Conservation (phyloP, 1,140 invertebrate genomes). For the Papilio polytes region DNA sequence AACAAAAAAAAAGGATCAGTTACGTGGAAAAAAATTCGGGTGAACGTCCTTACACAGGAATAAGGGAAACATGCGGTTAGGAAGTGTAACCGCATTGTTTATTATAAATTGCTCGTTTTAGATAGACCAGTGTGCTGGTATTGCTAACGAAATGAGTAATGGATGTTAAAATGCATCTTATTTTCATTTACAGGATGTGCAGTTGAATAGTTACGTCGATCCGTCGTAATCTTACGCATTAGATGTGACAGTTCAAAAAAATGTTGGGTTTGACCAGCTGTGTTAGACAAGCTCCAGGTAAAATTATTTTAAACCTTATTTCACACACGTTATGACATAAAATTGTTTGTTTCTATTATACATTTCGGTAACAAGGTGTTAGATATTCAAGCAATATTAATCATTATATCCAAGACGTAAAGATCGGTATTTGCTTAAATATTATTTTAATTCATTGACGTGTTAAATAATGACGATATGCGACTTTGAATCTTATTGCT, state of each 20-base stretch:
- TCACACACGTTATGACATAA: not conserved
- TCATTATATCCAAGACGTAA: not conserved
- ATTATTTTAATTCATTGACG: not conserved
- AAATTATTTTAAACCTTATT: slow-evolving; percentile 3
- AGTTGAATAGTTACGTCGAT: slow-evolving; percentile 33
- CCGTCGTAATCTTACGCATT: slow-evolving; percentile 37
- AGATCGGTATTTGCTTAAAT: slow-evolving; percentile 18
- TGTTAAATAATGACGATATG: not conserved
- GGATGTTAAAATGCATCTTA: slow-evolving; percentile 22
- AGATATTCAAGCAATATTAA: not conserved
- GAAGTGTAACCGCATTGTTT: slow-evolving; percentile 33
- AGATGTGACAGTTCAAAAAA: slow-evolving; percentile 33
- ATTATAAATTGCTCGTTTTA: slow-evolving; percentile 35
- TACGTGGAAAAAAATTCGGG: slow-evolving; percentile 34
- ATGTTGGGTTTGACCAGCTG: slow-evolving; percentile 36
- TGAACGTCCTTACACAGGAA: slow-evolving; percentile 37
- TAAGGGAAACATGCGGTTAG: slow-evolving; percentile 31
- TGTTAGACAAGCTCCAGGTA: not conserved
- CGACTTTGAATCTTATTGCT: not conserved
- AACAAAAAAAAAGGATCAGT: slow-evolving; percentile 14
- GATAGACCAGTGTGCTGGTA: not conserved
- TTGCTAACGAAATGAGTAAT: slow-evolving; percentile 31
- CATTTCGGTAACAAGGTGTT: not conserved
- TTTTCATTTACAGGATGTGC: slow-evolving; percentile 35
- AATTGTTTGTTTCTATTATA: not conserved